phyloP scores from a whole-genome alignment of 2,888 invertebrate genomes.

The Caenorhabditis doughertyi region DNA sequence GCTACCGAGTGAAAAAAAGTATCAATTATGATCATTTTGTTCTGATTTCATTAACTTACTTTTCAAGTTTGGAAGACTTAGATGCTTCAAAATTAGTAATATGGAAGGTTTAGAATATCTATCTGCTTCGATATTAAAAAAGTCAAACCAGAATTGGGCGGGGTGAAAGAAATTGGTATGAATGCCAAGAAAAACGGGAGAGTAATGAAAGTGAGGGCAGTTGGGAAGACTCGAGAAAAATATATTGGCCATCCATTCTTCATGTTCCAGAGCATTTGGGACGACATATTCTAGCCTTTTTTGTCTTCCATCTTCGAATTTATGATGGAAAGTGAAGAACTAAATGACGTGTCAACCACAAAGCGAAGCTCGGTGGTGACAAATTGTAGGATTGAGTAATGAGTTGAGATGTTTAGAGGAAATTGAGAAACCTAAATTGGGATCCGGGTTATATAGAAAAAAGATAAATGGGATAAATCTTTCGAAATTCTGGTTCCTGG shows the following conservation, averaged over 20 bases:
- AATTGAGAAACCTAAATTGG: too few relatives aligned
- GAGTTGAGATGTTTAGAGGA: too few relatives aligned
- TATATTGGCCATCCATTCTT: not conserved
- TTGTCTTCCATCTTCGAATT: not conserved
- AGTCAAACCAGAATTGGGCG: not conserved
- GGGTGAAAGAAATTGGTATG: not conserved
- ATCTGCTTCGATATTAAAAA: not conserved
- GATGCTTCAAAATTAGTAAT: too few relatives aligned
- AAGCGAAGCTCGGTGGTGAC: too few relatives aligned
- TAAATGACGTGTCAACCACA: not conserved
- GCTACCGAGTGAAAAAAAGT: too few relatives aligned
- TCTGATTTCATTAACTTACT: too few relatives aligned
- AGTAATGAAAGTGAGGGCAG: conserved; percentile 1
- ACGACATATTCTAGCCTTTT: conserved; percentile 6
- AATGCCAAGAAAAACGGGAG: not conserved
- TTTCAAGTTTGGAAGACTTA: too few relatives aligned
- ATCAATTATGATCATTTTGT: too few relatives aligned
- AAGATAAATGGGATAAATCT: not conserved
- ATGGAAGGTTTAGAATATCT: too few relatives aligned
- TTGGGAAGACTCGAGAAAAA: conserved; percentile 1
- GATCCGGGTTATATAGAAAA: too few relatives aligned
- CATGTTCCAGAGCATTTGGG: not conserved
- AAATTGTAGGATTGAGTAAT: too few relatives aligned
- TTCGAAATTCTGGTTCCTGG: not conserved
- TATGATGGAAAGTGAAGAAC: not conserved